Base-by-base conservation (phyloP, 1,140 invertebrate genomes). In the Drosophila insularis region DNA sequence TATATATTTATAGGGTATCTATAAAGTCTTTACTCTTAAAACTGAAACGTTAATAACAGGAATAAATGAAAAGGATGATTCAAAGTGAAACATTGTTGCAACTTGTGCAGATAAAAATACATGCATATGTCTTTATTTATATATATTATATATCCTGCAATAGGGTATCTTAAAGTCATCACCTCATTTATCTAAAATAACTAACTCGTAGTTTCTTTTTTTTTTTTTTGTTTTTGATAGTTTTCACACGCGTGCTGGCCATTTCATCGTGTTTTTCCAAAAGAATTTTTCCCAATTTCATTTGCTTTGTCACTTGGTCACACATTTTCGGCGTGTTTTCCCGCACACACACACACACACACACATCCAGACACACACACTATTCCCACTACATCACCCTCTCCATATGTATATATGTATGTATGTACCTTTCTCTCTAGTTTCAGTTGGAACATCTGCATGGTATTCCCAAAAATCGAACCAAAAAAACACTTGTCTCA, bases 301-400 rank as follows among this genome's bases (percentile, higher is more conserved):
- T 50, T 11, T 19, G 43, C 43, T 46, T 50, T 50, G 43, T 50
- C 43, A 50, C 43, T 50, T 50, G 43, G 43, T 50, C 31, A 58
- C 72, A 71, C 55, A 58, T 58, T 58, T 58, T 58, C 55, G 55
- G 55, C 55, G 55, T 58, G 32, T 58, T 58, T 58, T 35, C 55
- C 55, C 31, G 19, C 43, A 19, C 14, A 46, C 40, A 43, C 14
- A 46, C 43, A 46, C 43, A 4, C 43, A 4, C 10, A 13, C 10
- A 37, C 43, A 50, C 17, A 27, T 5, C 3, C 23, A 19, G 0
- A 1, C 14, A 21, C 17, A 50, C 43, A 50, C 43, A 21, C 8
- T 50, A 50, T 37, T 6, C 43, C 43, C 5, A 17, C 7, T 8
- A 46, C 2, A 2, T 17, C 43, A 11, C 17, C 7, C 43, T n/a